Evolutionary conservation across 1,140 invertebrate species (phyloP).

Genomic region (Oryctes rhinoceros): DNA sequence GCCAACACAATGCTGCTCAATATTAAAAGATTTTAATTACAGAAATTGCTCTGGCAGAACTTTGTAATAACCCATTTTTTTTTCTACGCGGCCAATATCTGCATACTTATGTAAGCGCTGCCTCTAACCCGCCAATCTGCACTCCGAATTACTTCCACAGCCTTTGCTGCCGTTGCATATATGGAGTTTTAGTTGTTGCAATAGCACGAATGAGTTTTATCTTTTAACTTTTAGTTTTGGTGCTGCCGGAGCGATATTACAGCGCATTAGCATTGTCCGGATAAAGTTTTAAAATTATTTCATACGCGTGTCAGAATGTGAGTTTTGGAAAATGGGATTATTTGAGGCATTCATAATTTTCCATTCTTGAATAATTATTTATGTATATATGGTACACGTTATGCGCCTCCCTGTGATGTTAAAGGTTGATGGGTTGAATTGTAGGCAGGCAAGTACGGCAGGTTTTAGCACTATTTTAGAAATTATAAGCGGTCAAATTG

Average conservation of each 20-base stretch:
- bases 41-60: neutral
- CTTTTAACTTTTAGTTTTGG: constrained; percentile 3
- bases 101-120: too few relatives aligned
- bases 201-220: constrained; percentile 5
- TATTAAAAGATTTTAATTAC: constrained; percentile 18
- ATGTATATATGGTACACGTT: too few relatives aligned
- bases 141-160: too few relatives aligned
- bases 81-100: neutral
- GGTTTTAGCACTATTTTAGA: too few relatives aligned
- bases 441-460: too few relatives aligned
- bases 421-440: too few relatives aligned
- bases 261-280: neutral
- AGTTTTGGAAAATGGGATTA: neutral
- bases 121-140: too few relatives aligned
- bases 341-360: too few relatives aligned
- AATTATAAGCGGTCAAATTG: too few relatives aligned
- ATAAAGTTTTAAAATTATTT: constrained; percentile 1
- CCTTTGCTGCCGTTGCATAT: neutral
- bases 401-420: too few relatives aligned
- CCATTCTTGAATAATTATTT: too few relatives aligned
- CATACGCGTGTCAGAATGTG: neutral
- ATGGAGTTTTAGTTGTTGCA: neutral
- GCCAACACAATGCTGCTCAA: neutral
- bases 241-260: neutral
- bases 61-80: neutral